These are phyloP conservation scores for Pogoniulus pusillus DNA, from an alignment of 2,797 vertebrate species.

Conservation along the genomic window DNA sequence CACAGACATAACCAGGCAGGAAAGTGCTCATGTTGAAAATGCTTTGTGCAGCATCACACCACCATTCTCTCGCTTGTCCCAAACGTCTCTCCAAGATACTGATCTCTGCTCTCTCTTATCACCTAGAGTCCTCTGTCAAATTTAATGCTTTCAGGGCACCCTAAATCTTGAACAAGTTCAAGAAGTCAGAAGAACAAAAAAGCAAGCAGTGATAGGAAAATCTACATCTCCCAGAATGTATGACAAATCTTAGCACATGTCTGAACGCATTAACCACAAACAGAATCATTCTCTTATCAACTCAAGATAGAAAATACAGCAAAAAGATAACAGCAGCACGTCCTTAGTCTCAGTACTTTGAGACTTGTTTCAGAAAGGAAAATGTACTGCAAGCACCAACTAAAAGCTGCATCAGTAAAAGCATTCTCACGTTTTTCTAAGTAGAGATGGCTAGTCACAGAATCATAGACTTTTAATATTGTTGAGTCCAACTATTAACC, in stretches of 20 bases:
- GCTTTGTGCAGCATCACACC: not conserved
- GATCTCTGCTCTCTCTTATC: not conserved
- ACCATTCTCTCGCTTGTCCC: not conserved
- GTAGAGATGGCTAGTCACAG: not conserved
- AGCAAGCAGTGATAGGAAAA: slow-evolving; percentile 23
- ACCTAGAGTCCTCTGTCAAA: not conserved
- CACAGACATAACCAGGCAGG: not conserved
- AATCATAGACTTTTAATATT: not conserved
- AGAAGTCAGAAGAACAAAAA: slow-evolving; percentile 27
- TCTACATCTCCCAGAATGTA: not conserved
- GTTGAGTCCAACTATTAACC: not conserved
- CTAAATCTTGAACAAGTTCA: not conserved
- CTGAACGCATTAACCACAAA: slow-evolving; percentile 41
- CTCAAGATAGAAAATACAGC: not conserved
- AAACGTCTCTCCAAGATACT: not conserved
- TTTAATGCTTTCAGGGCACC: not conserved
- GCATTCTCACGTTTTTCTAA: not conserved
- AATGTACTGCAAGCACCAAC: not conserved
- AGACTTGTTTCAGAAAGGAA: not conserved
- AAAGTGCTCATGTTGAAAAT: not conserved
- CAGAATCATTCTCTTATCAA: not conserved
- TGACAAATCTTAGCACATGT: slow-evolving; percentile 16
- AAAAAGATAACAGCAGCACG: not conserved
- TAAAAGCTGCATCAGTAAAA: not conserved
- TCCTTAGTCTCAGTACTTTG: not conserved